Conservation (phyloP, 1,140 invertebrate species). For the Sitobion miscanthi region DNA sequence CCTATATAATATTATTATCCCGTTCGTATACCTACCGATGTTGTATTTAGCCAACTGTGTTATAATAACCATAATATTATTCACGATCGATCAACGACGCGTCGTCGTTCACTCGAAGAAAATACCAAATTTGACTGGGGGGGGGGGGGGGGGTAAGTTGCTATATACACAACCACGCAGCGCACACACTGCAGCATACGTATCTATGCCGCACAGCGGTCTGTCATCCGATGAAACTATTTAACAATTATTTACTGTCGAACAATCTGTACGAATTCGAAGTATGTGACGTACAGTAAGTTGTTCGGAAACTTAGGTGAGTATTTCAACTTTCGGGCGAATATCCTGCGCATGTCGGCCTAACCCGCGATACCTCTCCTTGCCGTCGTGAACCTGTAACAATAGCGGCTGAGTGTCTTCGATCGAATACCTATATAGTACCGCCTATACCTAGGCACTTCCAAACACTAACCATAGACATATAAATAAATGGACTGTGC, state of each 20-base stretch:
- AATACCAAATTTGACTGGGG: background rate
- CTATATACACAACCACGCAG: background rate
- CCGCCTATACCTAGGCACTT: background rate
- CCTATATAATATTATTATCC: background rate
- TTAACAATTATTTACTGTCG: background rate
- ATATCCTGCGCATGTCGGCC: background rate
- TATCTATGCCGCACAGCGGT: background rate
- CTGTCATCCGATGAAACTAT: slow-evolving; percentile 8
- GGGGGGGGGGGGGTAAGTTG: background rate
- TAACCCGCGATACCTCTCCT: background rate
- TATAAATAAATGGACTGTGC: too few relatives aligned
- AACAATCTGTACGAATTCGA: background rate
- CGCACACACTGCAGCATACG: background rate
- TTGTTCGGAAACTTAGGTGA: background rate
- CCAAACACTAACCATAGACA: background rate
- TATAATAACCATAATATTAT: too few relatives aligned
- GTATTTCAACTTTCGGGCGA: background rate
- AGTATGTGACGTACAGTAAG: background rate
- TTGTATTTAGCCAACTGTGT: background rate
- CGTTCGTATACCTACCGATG: background rate
- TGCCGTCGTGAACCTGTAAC: background rate
- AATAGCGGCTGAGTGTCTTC: background rate
- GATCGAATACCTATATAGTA: background rate
- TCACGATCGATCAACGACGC: background rate
- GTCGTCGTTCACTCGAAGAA: background rate